Conservation (phyloP, 2,113 vertebrate genomes). For the Entomyzon cyanotis region DNA sequence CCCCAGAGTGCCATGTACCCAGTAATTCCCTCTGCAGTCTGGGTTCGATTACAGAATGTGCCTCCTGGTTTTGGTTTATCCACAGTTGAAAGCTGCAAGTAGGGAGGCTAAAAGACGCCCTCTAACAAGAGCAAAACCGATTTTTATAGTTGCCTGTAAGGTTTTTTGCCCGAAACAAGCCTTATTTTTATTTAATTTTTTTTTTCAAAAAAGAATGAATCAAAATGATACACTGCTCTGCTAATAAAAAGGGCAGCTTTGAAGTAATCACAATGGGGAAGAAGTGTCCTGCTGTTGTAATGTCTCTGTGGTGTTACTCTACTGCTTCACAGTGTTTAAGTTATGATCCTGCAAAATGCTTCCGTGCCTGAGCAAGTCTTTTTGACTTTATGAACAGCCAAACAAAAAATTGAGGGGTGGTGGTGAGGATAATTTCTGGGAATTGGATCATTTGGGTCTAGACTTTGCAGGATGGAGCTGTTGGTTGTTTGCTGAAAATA, state of each 20-base stretch:
- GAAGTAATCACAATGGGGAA: constrained; percentile 2
- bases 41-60: constrained; percentile 29
- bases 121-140: not conserved
- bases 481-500: not conserved
- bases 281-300: constrained; percentile 28
- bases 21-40: constrained; percentile 8
- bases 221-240: constrained; percentile 6
- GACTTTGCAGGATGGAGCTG: not conserved
- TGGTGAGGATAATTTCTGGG: not conserved
- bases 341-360: constrained; percentile 22
- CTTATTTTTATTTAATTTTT: not conserved
- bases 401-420: not conserved
- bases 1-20: not conserved
- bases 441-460: not conserved
- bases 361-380: not conserved
- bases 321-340: not conserved
- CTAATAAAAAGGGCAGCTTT: constrained; percentile 48
- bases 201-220: not conserved
- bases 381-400: not conserved
- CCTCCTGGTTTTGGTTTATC: constrained; percentile 57
- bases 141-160: constrained; percentile 38
- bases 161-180: not conserved
- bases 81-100: constrained; percentile 8
- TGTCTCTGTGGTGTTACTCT: not conserved
- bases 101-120: not conserved